Evolutionary conservation across 2,888 invertebrate species (phyloP).

Genomic region (Acronicta psi): DNA sequence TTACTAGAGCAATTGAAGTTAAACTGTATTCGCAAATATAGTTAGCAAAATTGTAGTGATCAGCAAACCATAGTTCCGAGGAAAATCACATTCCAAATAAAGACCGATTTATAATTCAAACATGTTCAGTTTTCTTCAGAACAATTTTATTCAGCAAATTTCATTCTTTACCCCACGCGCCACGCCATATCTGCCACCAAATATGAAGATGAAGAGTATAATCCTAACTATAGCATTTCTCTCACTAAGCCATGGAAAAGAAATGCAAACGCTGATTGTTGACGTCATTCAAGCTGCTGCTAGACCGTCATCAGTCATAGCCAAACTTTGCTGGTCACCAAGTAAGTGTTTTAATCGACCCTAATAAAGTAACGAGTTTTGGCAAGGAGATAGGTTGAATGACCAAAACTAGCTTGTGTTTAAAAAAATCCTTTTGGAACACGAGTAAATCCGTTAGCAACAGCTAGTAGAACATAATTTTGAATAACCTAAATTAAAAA

Average conservation of each 20-base stretch:
- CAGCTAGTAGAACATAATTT: no score
- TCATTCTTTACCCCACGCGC: neutral
- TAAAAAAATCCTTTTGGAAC: no score
- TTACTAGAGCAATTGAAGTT: conserved; percentile 7
- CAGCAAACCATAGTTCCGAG: conserved; percentile 18
- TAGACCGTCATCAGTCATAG: conserved; percentile 69
- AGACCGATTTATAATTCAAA: conserved; percentile 52
- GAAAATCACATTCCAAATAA: conserved; percentile 38
- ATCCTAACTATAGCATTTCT: conserved; percentile 41
- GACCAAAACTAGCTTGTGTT: no score
- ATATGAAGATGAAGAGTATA: conserved; percentile 38
- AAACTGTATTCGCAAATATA: conserved; percentile 31
- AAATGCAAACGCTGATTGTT: conserved; percentile 63
- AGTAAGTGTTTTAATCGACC: conserved; percentile 61
- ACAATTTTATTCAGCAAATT: conserved; percentile 4
- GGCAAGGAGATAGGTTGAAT: no score
- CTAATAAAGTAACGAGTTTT: no score
- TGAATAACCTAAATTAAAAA: no score
- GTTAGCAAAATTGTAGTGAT: conserved; percentile 31
- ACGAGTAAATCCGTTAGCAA: no score
- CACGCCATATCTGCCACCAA: neutral
- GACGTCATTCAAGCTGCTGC: conserved; percentile 70
- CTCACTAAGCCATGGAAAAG: conserved; percentile 52
- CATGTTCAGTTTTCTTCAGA: conserved; percentile 8
- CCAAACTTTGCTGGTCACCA: conserved; percentile 71